Evolutionary conservation across 1,140 invertebrate species (phyloP), one percentile per base, ranked within the genome.

Genomic region (Nixonia krombeini): DNA sequence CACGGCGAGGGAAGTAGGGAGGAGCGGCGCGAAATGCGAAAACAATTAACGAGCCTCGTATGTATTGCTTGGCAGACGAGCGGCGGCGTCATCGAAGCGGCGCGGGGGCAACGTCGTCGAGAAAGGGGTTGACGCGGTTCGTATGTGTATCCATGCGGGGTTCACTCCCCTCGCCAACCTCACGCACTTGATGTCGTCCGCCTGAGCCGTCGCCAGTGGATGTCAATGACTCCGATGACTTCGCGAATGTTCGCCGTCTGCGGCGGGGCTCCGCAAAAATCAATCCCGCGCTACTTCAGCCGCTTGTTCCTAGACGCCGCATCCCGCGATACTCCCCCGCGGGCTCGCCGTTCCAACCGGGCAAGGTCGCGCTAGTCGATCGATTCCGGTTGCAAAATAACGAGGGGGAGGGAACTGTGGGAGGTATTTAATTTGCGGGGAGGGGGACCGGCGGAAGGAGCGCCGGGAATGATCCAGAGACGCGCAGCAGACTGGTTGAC

Each of bases 191-290:
- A 74, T 73, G 74, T 74, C 74, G 61, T 72, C 70, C 72, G 63
- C 66, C 70, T 70, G 62, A 61, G 61, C 44, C 61, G 47, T 72
- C 72, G 66, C 62, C 67, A 72, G 70, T 76, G 72, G 70, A 82
- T 80, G 79, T 81, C 80, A 82, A 81, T 81, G 80, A 82, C 80
- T 81, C 69, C 73, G 72, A 81, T 81, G 78, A 81, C 74, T 79
- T 76, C 69, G 71, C 70, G 77, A 71, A 74, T 73, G 74, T 72
- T 72, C 74, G 70, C 58, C 64, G 71, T 72, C 64, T 26, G 26
- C 31, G 46, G 5, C 40, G 8, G 16, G 25, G 1, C 45, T 3
- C 26, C 17, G 15, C 1, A 13, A 35, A 31, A 47, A 18, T 33
- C 42, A 31, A 26, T 45, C 15, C 17, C n/a, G 13, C 12, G 7